Percentiles rank a stretch among this genome's conserved stretches.
Conservation (phyloP, 2,797 vertebrate genomes). For the Myripristis jacobus region DNA sequence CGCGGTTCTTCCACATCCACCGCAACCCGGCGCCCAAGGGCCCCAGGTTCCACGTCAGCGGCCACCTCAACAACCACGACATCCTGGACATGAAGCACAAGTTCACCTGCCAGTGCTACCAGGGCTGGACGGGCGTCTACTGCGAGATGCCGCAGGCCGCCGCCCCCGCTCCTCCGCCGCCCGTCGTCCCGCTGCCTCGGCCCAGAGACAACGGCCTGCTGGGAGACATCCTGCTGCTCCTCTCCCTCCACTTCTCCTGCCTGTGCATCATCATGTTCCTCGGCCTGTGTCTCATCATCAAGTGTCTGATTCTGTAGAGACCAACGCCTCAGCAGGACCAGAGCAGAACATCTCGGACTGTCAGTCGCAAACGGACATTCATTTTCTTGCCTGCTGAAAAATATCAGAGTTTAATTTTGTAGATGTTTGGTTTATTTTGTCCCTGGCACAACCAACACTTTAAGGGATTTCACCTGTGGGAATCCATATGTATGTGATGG, state of each 20-base stretch:
- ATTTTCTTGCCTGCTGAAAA: too few species aligned
- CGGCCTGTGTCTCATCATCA: conserved; percentile 79
- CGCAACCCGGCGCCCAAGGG: conserved; percentile 42
- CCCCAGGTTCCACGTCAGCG: conserved; percentile 80
- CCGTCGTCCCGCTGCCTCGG: conserved; percentile 18
- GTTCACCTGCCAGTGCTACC: conserved; percentile 92
- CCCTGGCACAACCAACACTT: too few species aligned
- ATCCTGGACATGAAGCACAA: conserved; percentile 87
- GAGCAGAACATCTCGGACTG: too few species aligned
- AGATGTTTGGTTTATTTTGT: too few species aligned
- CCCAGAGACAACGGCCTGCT: conserved; percentile 58
- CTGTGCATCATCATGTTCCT: conserved; percentile 78
- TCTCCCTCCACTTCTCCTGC: conserved; percentile 79
- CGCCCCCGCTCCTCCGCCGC: conserved; percentile 27
- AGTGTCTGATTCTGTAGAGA: conserved; percentile 75
- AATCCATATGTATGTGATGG: too few species aligned
- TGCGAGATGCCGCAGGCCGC: conserved; percentile 86
- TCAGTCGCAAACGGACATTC: too few species aligned
- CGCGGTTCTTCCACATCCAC: conserved; percentile 82
- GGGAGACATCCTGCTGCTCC: conserved; percentile 63
- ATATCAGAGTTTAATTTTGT: too few species aligned
- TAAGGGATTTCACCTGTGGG: too few species aligned
- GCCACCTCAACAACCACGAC: conserved; percentile 79
- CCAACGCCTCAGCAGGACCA: neutral
- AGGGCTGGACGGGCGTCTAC: conserved; percentile 89